A percentile compares a stretch with the other conserved stretches of the same genome.
Conservation (phyloP, 2,113 vertebrate species). For the Scomber colias region DNA sequence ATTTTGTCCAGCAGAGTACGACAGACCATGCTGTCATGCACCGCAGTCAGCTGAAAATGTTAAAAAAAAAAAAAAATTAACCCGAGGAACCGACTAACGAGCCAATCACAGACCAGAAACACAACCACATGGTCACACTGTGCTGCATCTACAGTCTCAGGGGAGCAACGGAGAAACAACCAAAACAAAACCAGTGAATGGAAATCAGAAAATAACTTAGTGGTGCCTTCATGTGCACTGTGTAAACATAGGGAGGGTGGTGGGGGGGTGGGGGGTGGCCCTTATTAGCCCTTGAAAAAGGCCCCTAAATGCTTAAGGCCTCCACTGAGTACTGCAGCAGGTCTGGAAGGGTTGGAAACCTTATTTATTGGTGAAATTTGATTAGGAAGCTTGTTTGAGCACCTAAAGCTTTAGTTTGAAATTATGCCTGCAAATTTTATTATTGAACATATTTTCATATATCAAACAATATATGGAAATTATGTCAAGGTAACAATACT, state of each 20-base stretch:
- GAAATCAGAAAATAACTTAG: background rate
- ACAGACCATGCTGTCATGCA: slow-evolving; percentile 37
- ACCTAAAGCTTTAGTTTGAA: too few relatives aligned
- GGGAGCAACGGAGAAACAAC: slow-evolving; percentile 41
- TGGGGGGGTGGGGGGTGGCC: too few relatives aligned
- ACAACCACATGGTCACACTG: slow-evolving; percentile 21
- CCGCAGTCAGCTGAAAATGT: slow-evolving; percentile 79
- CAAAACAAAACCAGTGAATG: slow-evolving; percentile 55
- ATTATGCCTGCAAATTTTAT: too few relatives aligned
- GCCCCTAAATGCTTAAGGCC: too few relatives aligned
- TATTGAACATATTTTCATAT: too few relatives aligned
- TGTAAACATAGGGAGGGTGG: background rate
- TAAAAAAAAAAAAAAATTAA: background rate
- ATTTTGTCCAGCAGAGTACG: slow-evolving; percentile 77
- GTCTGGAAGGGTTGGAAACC: too few relatives aligned
- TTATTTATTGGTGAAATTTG: too few relatives aligned
- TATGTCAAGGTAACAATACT: too few relatives aligned
- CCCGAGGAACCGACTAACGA: background rate
- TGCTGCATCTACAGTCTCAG: slow-evolving; percentile 48
- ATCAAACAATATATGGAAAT: too few relatives aligned
- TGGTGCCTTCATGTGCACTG: slow-evolving; percentile 9
- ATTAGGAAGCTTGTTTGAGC: too few relatives aligned
- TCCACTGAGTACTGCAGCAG: too few relatives aligned
- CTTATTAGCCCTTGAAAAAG: too few relatives aligned
- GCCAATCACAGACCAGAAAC: slow-evolving; percentile 62